phyloP scores from a whole-genome alignment of 2,888 invertebrate species.

The Oscheius sp. region DNA sequence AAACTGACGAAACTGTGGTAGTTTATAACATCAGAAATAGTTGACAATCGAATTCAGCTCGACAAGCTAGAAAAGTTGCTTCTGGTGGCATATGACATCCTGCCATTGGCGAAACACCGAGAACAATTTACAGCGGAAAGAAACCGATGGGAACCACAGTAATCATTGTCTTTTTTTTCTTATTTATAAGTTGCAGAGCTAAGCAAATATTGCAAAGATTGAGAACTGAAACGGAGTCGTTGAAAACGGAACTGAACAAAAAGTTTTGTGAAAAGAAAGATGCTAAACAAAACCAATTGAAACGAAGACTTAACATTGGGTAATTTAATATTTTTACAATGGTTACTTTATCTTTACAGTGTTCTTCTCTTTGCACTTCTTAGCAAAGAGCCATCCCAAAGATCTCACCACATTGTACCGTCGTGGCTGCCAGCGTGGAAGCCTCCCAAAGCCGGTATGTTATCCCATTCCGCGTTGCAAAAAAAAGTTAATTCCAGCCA shows the following conservation, averaged over 20 bases:
- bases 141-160: neutral
- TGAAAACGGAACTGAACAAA: neutral
- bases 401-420: neutral
- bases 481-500: neutral
- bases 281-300: neutral
- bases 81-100: neutral
- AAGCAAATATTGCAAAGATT: neutral
- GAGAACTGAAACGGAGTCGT: neutral
- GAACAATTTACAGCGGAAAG: neutral
- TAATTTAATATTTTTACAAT: neutral
- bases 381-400: neutral
- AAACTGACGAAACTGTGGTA: neutral
- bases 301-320: conserved; percentile 8
- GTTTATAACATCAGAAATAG: too few relatives aligned
- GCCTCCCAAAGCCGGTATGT: neutral
- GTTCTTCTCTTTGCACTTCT: conserved; percentile 3
- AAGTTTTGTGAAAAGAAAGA: neutral
- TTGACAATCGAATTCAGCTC: neutral
- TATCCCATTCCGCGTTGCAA: too few relatives aligned
- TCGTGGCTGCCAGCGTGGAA: conserved; percentile 13
- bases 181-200: neutral
- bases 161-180: neutral
- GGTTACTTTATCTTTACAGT: neutral
- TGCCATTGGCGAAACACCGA: neutral
- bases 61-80: neutral